These are phyloP conservation scores for Mastomys natalensis DNA, from an alignment of 2,113 vertebrate species.

Conservation along the genomic window DNA sequence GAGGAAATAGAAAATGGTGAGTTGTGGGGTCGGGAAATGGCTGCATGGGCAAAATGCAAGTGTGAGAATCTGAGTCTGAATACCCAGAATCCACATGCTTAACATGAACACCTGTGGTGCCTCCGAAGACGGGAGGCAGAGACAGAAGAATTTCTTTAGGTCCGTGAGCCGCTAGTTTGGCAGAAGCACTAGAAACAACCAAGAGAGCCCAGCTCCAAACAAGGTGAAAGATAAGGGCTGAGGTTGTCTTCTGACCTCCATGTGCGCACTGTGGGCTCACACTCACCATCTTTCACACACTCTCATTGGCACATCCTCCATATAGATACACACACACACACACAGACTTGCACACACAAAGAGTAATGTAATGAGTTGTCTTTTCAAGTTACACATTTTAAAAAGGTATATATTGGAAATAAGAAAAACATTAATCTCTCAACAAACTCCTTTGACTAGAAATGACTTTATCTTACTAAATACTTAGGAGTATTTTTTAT, in stretches of 20 bases:
- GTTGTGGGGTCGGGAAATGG: slow-evolving; percentile 7
- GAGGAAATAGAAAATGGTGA: slow-evolving; percentile 96
- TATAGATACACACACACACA: background rate
- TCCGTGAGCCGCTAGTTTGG: background rate
- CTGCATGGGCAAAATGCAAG: background rate
- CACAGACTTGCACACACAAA: slow-evolving; percentile 80
- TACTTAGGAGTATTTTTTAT: background rate
- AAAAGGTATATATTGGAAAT: background rate
- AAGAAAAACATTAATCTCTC: slow-evolving; percentile 29
- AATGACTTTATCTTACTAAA: slow-evolving; percentile 7
- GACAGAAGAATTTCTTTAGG: background rate
- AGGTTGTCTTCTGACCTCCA: background rate
- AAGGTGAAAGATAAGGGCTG: no score
- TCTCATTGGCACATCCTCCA: background rate
- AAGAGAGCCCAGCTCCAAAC: background rate
- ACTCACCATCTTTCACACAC: background rate
- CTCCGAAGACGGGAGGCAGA: background rate
- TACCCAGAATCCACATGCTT: background rate
- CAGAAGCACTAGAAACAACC: no score
- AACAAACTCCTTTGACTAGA: background rate
- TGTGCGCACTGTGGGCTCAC: background rate
- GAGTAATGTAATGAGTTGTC: slow-evolving; percentile 91
- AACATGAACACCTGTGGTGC: background rate
- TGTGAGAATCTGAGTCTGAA: no score
- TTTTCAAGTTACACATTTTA: background rate